Conservation (phyloP, 2,113 vertebrate genomes). For the Rhynchomys soricoides region DNA sequence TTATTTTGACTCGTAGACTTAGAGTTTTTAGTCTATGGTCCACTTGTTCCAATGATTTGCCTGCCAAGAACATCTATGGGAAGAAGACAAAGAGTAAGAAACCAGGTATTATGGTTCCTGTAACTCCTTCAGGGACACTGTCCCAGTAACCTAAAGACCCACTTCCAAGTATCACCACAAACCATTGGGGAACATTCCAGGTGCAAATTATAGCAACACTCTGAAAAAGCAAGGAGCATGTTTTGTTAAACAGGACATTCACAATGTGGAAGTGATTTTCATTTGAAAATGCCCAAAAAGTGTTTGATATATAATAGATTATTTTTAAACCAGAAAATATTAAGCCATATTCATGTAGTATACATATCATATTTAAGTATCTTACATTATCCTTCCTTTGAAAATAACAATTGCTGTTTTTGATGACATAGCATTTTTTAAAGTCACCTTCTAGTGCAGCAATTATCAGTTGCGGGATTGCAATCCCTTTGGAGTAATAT, state of each 20-base stretch:
- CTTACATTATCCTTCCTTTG: constrained; percentile 21
- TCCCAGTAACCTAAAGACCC: too few relatives aligned
- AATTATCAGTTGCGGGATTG: background rate
- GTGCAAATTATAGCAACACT: background rate
- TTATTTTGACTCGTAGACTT: background rate
- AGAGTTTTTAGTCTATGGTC: background rate
- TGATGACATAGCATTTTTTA: background rate
- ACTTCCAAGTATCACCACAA: background rate
- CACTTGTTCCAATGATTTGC: background rate
- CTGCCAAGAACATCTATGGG: too few relatives aligned
- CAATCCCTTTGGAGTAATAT: background rate
- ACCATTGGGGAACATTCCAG: background rate
- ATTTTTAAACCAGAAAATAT: background rate
- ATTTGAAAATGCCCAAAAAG: background rate
- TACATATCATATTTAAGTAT: background rate
- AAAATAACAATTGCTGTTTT: background rate
- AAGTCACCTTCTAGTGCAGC: background rate
- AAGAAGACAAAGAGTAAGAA: background rate
- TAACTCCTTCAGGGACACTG: accelerated
- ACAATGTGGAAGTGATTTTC: background rate
- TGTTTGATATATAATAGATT: background rate
- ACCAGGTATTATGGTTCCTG: background rate
- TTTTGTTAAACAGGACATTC: background rate
- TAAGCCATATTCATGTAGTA: background rate
- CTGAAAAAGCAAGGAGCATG: background rate